Percentiles rank a stretch among this genome's conserved stretches.
Evolutionary conservation across 2,113 vertebrate genomes (phyloP).

Genomic region (Trichechus manatus): DNA sequence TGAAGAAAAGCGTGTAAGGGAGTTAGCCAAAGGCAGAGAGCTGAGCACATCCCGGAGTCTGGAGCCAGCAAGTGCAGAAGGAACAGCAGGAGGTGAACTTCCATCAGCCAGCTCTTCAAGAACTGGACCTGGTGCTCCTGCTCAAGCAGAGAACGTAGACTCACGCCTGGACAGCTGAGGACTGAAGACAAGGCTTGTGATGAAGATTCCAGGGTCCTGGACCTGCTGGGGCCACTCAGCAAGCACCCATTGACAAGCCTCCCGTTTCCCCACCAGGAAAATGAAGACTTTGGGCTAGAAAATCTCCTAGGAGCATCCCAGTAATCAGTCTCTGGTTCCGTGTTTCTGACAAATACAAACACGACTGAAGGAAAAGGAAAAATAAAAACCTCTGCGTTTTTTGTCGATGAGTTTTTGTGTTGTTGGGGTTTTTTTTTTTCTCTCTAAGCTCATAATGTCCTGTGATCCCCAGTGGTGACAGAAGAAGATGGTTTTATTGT

Average conservation of each 20-base stretch:
- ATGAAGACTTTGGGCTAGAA: not conserved
- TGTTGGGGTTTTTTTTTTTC: not conserved
- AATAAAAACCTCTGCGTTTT: conserved; percentile 23
- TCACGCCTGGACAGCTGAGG: fast-evolving
- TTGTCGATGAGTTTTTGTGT: not conserved
- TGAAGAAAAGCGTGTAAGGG: fast-evolving
- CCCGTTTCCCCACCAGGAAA: not conserved
- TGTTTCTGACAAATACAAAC: not conserved
- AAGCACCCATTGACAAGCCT: fast-evolving
- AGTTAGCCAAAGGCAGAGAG: not conserved
- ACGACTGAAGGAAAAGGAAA: not conserved
- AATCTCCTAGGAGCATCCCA: not conserved
- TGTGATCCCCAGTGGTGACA: conserved; percentile 54
- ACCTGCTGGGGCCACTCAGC: fast-evolving
- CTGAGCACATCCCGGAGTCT: not conserved
- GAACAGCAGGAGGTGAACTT: not conserved
- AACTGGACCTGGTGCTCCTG: not conserved
- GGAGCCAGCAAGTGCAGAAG: not conserved
- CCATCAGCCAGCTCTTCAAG: not conserved
- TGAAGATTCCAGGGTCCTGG: not conserved
- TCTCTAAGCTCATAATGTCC: conserved; percentile 44
- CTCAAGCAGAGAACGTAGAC: too few species aligned
- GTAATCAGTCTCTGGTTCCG: not conserved
- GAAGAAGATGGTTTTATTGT: conserved; percentile 84
- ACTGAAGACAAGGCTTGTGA: not conserved